Evolutionary conservation across 2,113 vertebrate species (phyloP), one percentile per base, ranked within the genome.

Genomic region (human (Homo sapiens)): DNA sequence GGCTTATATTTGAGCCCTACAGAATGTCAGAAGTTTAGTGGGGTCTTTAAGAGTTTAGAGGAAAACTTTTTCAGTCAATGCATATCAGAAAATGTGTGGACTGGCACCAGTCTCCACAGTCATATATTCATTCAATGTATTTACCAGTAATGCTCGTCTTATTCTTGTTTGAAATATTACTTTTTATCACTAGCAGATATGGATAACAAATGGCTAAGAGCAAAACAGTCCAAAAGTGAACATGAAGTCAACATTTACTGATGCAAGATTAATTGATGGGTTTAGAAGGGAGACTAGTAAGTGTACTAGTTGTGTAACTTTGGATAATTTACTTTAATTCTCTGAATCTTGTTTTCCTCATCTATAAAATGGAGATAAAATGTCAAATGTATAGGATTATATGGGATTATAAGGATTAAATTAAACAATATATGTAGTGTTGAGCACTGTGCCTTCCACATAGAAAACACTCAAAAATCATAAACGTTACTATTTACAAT

Each of bases 351-450:
- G 17, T 66, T 86, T 79, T 84, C 8, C 14, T 83, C 22, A 87
- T 57, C 50, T 90, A 12, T 57, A 87, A 92, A 92, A 64, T 48
- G 14, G 43, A 95, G 32, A 57, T 86, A 68, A 92, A 89, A 92
- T 10, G 61, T 18, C 45, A 52, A 81, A 59, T 86, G 23, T 61
- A 70, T 52, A 61, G 50, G 23, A 89, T 80, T 55, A 86, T 64
- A 81, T 27, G 61, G 12, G 25, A 81, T 73, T 45, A 6, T 43
- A 70, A 64, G 11, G 5, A 43, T 17, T 43, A 72, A 68, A 35
- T 50, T 45, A 72, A 52, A 68, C 5, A 78, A 40, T 72, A 55
- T 0, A 59, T 38, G 17, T 80, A 40, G 5, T 59, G 2, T 7
- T 90, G 87, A n/a, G 2, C 17, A 83, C 38, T 81, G 5, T 90